Conservation (phyloP, 2,797 vertebrate genomes). For the Siniperca undulata region DNA sequence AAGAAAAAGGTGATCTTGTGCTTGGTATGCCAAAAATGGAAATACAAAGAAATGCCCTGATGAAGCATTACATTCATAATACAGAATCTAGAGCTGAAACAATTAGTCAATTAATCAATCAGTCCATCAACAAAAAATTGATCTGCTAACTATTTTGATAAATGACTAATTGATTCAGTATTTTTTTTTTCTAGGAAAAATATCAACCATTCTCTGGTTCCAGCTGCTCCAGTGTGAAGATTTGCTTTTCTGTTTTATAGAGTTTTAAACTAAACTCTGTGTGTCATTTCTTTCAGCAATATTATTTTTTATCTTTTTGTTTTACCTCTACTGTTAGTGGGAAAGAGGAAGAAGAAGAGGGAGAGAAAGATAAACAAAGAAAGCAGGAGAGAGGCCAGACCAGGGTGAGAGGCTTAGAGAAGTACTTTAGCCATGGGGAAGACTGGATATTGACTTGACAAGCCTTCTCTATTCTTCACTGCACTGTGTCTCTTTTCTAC, state of each 20-base stretch:
- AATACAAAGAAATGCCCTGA: neutral
- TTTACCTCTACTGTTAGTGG: constrained; percentile 9
- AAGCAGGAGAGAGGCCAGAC: constrained; percentile 41
- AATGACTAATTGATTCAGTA: neutral
- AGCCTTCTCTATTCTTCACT: constrained; percentile 58
- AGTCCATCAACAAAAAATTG: neutral
- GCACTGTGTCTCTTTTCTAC: constrained; percentile 31
- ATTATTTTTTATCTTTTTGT: neutral
- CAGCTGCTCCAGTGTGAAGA: neutral
- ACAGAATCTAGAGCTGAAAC: neutral
- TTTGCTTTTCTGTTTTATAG: neutral
- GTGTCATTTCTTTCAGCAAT: constrained; percentile 6
- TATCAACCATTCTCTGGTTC: too few relatives aligned
- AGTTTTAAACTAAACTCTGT: neutral
- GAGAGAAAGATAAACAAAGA: constrained; percentile 50
- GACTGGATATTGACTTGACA: constrained; percentile 65
- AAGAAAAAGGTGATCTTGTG: neutral
- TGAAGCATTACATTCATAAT: neutral
- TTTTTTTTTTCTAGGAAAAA: neutral
- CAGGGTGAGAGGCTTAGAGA: constrained; percentile 57
- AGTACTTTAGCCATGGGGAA: constrained; percentile 66
- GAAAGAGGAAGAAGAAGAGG: constrained; percentile 20
- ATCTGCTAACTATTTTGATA: neutral
- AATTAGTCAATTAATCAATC: neutral
- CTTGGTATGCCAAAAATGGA: neutral